Evolutionary conservation across 2,888 invertebrate species (phyloP).

Genomic region (Hirtodrosophila confusa): DNA sequence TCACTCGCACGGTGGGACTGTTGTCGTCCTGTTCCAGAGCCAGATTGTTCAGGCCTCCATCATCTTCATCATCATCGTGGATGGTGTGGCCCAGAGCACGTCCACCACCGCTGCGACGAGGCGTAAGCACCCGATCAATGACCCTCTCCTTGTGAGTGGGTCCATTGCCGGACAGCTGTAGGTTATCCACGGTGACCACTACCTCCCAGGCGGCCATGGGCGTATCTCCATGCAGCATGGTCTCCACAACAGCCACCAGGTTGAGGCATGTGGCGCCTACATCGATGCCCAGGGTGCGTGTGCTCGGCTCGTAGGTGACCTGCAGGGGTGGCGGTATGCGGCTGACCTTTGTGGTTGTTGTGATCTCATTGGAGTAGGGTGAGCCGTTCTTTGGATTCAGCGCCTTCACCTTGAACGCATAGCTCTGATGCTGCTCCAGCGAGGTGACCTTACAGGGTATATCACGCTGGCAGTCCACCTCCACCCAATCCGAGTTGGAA

Average conservation of each 20-base stretch:
- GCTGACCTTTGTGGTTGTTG: conserved; percentile 92
- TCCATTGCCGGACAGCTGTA: conserved; percentile 89
- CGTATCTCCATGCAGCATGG: conserved; percentile 86
- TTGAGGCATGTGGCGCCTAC: conserved; percentile 92
- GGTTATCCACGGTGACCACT: conserved; percentile 88
- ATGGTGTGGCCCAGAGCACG: conserved; percentile 85
- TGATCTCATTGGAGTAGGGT: conserved; percentile 93
- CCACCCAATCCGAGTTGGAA: conserved; percentile 89
- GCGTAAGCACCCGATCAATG: conserved; percentile 87
- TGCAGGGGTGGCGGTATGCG: conserved; percentile 92
- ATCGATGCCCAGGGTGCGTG: conserved; percentile 90
- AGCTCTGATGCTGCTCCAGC: conserved; percentile 93
- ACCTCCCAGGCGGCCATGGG: conserved; percentile 88
- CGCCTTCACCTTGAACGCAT: conserved; percentile 95
- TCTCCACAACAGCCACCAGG: conserved; percentile 90
- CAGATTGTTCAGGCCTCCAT: conserved; percentile 85
- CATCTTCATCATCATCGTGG: conserved; percentile 71
- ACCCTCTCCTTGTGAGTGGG: conserved; percentile 89
- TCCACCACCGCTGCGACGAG: conserved; percentile 84
- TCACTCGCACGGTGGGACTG: conserved; percentile 89
- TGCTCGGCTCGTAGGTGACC: conserved; percentile 92
- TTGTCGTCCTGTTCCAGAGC: conserved; percentile 87
- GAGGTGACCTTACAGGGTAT: conserved; percentile 95
- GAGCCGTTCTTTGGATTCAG: conserved; percentile 94
- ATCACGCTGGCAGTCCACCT: conserved; percentile 92